A percentile compares a stretch with the other conserved stretches of the same genome.
These are phyloP conservation scores for Limanda limanda DNA, from an alignment of 2,113 vertebrate species.

Conservation along the genomic window DNA sequence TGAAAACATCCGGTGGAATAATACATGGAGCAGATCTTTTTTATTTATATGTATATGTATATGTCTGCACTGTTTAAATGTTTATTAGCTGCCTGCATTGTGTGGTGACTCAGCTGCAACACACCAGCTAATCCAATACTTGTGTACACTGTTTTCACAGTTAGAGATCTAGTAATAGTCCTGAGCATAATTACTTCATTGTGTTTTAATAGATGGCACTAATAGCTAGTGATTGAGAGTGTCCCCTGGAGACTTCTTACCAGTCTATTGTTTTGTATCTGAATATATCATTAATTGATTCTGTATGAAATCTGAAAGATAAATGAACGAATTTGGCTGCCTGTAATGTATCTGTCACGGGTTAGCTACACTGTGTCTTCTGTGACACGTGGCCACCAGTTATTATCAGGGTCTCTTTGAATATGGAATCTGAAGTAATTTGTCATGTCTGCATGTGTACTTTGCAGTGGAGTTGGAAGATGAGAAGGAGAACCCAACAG, in stretches of 20 bases:
- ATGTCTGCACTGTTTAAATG: not conserved
- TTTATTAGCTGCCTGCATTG: not conserved
- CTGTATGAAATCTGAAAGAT: not conserved
- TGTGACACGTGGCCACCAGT: not conserved
- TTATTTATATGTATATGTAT: no score
- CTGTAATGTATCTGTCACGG: not conserved
- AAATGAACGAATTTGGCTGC: not conserved
- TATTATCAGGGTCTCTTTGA: not conserved
- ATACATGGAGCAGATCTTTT: no score
- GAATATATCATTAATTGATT: not conserved
- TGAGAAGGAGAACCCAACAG: slow-evolving; percentile 91
- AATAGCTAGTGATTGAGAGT: slow-evolving; percentile 4
- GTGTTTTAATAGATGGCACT: not conserved
- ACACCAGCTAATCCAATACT: slow-evolving; percentile 3
- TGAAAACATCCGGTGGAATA: no score
- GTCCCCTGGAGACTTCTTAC: slow-evolving; percentile 1
- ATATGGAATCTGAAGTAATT: not conserved
- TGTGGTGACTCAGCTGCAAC: slow-evolving; percentile 26
- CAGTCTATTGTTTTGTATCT: slow-evolving; percentile 2
- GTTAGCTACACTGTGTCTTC: not conserved
- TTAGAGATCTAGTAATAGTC: slow-evolving; percentile 12
- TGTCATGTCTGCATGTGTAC: not conserved
- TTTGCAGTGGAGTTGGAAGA: slow-evolving; percentile 96
- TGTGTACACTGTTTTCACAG: not conserved
- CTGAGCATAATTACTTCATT: not conserved